These are phyloP conservation scores for Crossaster papposus DNA, from an alignment of 53 echinoderm and acorn worm species.

Conservation along the genomic window DNA sequence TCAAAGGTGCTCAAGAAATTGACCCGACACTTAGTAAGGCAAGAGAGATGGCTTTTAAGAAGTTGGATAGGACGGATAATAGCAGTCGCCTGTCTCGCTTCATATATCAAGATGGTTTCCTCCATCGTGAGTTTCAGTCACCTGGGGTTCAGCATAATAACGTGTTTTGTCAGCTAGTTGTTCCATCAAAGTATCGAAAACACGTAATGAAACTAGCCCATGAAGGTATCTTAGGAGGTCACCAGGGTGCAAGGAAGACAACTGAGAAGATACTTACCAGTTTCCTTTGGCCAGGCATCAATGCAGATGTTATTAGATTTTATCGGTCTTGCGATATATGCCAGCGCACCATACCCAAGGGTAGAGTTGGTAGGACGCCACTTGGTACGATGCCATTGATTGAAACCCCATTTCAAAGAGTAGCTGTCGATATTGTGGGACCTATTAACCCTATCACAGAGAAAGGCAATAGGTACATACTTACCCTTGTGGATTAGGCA, in stretches of 20 bases:
- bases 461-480: slow-evolving; percentile 48
- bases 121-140: slow-evolving; percentile 41
- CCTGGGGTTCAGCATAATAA: slow-evolving; percentile 33
- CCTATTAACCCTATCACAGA: slow-evolving; percentile 46
- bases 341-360: slow-evolving; percentile 61
- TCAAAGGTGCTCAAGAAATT: neutral
- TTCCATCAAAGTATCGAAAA: slow-evolving; percentile 36
- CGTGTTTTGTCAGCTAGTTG: slow-evolving; percentile 39
- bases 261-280: slow-evolving; percentile 44
- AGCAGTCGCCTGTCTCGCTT: slow-evolving; percentile 3
- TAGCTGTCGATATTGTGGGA: slow-evolving; percentile 57
- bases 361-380: slow-evolving; percentile 41
- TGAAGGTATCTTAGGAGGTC: slow-evolving; percentile 64
- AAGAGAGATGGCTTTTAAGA: neutral
- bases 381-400: slow-evolving; percentile 56
- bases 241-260: slow-evolving; percentile 50
- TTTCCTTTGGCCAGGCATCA: slow-evolving; percentile 55
- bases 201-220: slow-evolving; percentile 48
- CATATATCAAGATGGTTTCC: slow-evolving; percentile 13
- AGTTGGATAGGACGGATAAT: neutral
- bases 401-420: slow-evolving; percentile 42
- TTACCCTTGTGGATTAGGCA: slow-evolving; percentile 43
- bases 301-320: slow-evolving; percentile 39
- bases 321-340: slow-evolving; percentile 66
- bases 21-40: neutral